Percentiles rank a stretch among this genome's conserved stretches.
phyloP scores from a whole-genome alignment of 2,113 vertebrate species.

The Rhea americana region DNA sequence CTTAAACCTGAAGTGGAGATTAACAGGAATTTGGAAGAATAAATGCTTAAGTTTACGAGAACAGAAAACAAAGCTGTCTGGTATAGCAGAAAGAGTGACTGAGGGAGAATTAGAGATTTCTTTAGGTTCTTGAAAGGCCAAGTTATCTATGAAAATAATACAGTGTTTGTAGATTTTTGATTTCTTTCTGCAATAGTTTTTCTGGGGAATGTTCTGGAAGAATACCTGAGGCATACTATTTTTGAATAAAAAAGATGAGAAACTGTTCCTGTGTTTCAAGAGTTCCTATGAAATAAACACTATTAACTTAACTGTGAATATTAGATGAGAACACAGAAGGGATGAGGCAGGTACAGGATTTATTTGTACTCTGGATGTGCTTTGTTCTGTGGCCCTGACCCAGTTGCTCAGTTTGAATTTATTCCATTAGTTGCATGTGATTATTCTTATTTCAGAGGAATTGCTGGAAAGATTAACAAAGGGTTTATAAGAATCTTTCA shows the following conservation, averaged over 20 bases:
- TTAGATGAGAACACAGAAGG: background rate
- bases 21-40: background rate
- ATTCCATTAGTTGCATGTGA: background rate
- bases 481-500: background rate
- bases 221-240: background rate
- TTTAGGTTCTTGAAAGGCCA: background rate
- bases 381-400: background rate
- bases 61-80: background rate
- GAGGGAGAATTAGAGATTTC: background rate
- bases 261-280: background rate
- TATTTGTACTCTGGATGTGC: background rate
- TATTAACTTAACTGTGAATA: background rate
- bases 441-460: background rate
- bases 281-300: background rate
- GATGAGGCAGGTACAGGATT: rapidly evolving
- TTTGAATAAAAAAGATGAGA: background rate
- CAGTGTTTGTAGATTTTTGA: background rate
- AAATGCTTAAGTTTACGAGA: background rate
- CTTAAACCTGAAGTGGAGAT: background rate
- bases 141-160: background rate
- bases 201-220: background rate
- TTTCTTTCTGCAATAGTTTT: background rate
- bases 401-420: background rate
- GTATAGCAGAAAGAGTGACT: background rate
- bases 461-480: background rate